phyloP scores from a whole-genome alignment of 2,888 invertebrate species.

The Eupithecia inturbata region DNA sequence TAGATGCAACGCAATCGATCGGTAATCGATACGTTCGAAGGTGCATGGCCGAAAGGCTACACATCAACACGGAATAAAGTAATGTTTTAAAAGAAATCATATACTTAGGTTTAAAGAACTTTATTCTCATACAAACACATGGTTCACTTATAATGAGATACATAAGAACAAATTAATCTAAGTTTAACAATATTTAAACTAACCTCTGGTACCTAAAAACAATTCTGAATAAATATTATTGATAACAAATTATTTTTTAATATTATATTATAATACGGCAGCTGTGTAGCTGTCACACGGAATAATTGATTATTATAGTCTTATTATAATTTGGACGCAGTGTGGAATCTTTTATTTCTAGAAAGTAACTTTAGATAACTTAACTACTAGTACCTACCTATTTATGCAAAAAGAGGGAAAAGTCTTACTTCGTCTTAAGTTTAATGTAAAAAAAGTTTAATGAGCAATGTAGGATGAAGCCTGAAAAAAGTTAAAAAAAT shows the following conservation, averaged over 20 bases:
- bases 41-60: conserved; percentile 22
- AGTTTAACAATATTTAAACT: no score
- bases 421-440: neutral
- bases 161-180: no score
- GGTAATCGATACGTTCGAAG: conserved; percentile 22
- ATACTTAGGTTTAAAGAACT: no score
- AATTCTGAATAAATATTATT: no score
- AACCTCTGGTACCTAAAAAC: no score
- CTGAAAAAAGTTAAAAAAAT: neutral
- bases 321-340: no score
- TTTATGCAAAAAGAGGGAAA: neutral
- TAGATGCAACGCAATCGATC: conserved; percentile 15
- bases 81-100: conserved; percentile 36
- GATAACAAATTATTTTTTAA: no score
- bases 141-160: no score
- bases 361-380: neutral
- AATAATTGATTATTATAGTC: conserved; percentile 37
- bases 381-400: neutral
- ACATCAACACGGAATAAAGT: conserved; percentile 39
- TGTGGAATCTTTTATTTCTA: neutral
- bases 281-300: conserved; percentile 37
- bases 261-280: conserved; percentile 24
- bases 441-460: neutral
- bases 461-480: neutral
- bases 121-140: no score